Percentiles rank a stretch among this genome's conserved stretches.
Evolutionary conservation across 2,113 vertebrate species (phyloP).

Genomic region (Girardinichthys multiradiatus): DNA sequence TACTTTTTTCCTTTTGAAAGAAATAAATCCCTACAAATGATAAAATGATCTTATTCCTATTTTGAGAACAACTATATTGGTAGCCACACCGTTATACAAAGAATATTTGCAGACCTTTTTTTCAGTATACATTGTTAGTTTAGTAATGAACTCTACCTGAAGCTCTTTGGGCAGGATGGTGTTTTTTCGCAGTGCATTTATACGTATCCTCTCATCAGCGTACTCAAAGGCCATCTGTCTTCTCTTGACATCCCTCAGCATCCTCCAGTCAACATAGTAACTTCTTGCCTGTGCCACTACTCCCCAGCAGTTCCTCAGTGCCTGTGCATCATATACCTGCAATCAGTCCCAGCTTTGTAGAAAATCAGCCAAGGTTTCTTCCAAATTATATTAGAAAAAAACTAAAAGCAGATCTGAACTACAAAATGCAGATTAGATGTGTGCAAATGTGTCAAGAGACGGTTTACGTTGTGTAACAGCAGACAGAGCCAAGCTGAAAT

Average conservation of each 20-base stretch:
- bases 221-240: slow-evolving; percentile 89
- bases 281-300: slow-evolving; percentile 78
- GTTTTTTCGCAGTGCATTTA: slow-evolving; percentile 95
- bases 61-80: too few species aligned
- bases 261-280: slow-evolving; percentile 93
- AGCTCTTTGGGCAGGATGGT: slow-evolving; percentile 90
- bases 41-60: too few species aligned
- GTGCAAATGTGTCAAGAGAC: too few species aligned
- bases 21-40: too few species aligned
- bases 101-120: background rate
- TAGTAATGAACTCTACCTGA: slow-evolving; percentile 79
- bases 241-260: slow-evolving; percentile 94
- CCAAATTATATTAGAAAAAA: background rate
- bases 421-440: too few species aligned
- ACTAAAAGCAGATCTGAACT: background rate
- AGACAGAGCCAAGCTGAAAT: too few species aligned
- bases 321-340: slow-evolving; percentile 59
- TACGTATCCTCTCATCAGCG: slow-evolving; percentile 89
- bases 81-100: too few species aligned
- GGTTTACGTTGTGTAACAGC: too few species aligned
- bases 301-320: slow-evolving; percentile 68
- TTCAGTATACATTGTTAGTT: background rate
- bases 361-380: background rate
- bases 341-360: background rate
- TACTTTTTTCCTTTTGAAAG: too few species aligned